Conservation (phyloP, 2,888 invertebrate genomes). For the Tetheella fluctuosa region DNA sequence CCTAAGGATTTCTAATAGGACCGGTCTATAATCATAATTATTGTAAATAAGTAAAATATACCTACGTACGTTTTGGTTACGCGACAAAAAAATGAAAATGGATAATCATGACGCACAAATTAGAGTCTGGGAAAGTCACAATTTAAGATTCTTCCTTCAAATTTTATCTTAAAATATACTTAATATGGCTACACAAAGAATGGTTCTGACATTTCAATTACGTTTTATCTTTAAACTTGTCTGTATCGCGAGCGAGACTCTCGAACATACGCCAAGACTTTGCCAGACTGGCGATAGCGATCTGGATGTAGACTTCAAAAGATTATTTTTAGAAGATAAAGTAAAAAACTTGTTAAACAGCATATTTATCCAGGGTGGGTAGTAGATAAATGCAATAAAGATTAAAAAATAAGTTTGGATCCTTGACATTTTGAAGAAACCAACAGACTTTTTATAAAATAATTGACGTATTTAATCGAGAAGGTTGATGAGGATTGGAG, state of each 20-base stretch:
- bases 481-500: no score
- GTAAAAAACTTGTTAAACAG: not conserved
- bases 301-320: slow-evolving; percentile 31
- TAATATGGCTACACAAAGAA: slow-evolving; percentile 44
- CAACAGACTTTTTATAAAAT: no score
- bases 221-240: slow-evolving; percentile 63
- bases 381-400: no score
- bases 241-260: slow-evolving; percentile 42
- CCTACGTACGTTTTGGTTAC: no score
- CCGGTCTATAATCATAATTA: no score
- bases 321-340: slow-evolving; percentile 29
- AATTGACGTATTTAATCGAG: no score
- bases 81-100: no score
- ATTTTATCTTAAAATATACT: not conserved
- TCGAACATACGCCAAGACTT: slow-evolving; percentile 20
- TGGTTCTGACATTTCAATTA: slow-evolving; percentile 73
- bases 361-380: not conserved
- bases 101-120: not conserved
- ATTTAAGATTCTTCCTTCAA: no score
- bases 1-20: no score
- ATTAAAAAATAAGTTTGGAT: no score
- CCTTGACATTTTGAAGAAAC: no score
- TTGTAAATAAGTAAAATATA: no score
- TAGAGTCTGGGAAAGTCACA: slow-evolving; percentile 15
- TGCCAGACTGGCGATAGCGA: slow-evolving; percentile 29